phyloP scores from a whole-genome alignment of 2,797 vertebrate genomes.

The Pteropus rufus region DNA sequence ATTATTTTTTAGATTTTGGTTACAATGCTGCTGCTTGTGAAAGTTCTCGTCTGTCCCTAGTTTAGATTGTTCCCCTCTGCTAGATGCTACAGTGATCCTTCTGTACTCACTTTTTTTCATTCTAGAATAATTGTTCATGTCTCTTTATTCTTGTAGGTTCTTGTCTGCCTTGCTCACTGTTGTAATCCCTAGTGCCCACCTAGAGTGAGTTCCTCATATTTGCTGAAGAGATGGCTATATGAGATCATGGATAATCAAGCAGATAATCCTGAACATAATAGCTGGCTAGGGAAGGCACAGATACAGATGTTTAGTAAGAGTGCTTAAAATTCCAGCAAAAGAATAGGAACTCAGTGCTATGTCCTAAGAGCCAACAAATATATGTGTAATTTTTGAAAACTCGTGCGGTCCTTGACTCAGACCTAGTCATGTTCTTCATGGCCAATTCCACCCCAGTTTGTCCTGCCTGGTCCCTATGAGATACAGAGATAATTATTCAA shows the following conservation, averaged over 20 bases:
- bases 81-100: background rate
- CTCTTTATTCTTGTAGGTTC: background rate
- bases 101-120: background rate
- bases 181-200: background rate
- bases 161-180: background rate
- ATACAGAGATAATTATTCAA: background rate
- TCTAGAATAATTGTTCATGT: background rate
- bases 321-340: background rate
- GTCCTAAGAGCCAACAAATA: background rate
- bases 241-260: background rate
- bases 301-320: background rate
- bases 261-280: background rate
- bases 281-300: background rate
- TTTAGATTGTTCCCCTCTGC: background rate
- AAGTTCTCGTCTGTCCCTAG: background rate
- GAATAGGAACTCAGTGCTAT: background rate
- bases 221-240: background rate
- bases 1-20: background rate
- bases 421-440: background rate
- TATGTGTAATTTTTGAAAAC: too few relatives aligned
- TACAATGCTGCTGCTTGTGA: too few relatives aligned
- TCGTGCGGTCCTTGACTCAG: background rate
- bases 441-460: background rate
- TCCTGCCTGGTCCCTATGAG: background rate
- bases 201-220: background rate